A percentile compares a stretch with the other conserved stretches of the same genome.
phyloP scores from a whole-genome alignment of 2,113 vertebrate species.

The Vombatus ursinus region DNA sequence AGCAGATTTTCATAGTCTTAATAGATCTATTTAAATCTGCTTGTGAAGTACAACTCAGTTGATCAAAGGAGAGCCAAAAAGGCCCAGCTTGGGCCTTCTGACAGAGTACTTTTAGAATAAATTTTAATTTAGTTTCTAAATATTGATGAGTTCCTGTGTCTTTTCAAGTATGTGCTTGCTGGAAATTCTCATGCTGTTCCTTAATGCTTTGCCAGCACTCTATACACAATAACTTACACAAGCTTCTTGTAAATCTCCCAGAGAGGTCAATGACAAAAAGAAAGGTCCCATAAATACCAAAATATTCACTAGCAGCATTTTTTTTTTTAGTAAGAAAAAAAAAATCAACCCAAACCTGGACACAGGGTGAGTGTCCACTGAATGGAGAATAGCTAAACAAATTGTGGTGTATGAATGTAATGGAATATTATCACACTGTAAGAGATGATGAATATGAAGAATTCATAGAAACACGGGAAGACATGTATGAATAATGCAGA shows the following conservation, averaged over 20 bases:
- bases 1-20: not conserved
- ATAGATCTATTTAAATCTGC: not conserved
- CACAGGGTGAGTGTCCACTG: not conserved
- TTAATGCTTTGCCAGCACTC: not conserved
- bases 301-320: not conserved
- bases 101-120: not conserved
- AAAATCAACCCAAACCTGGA: not conserved
- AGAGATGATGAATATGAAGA: not conserved
- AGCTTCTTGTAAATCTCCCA: not conserved
- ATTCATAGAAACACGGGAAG: not conserved
- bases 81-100: not conserved
- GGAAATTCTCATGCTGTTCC: not conserved
- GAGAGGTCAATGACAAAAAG: not conserved
- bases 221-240: not conserved
- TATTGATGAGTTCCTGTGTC: not conserved
- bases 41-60: not conserved
- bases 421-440: not conserved
- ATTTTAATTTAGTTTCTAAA: slow-evolving; percentile 11
- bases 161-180: not conserved
- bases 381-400: not conserved
- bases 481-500: not conserved
- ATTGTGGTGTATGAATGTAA: not conserved
- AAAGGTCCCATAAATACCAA: not conserved
- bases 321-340: not conserved
- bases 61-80: not conserved